Base-by-base conservation (phyloP, 2,888 invertebrate genomes). In the Carabus problematicus region DNA sequence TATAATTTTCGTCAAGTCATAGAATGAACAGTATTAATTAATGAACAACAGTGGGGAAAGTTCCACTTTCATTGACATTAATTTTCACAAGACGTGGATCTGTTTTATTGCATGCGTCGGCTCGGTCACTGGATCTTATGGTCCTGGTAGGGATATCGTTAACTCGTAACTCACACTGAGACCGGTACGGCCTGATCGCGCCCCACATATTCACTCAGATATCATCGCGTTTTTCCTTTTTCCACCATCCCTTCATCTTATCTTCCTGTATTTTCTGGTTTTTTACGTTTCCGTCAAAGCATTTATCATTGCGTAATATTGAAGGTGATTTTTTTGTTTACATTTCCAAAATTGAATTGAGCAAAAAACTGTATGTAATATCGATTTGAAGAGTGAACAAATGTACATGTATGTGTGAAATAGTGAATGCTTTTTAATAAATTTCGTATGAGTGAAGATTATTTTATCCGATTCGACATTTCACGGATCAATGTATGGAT, bases 51-150 rank as follows among this genome's bases (percentile, higher is more conserved):
- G 29, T 16, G 4, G 29, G 59, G 60, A 39, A 42, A 45, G 8
- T 60, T 60, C 60, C 45, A 12, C 60, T 60, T 60, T 60, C 60
- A 45, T 45, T 43, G 60, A 60, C 40, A 60, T 60, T 60, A 45
- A 60, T 60, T 55, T 45, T 60, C 45, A 42, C 43, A 60, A 47
- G 47, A 12, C 14, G 8, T 11, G 60, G 9, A 14, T 19, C 19
- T 60, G 29, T 60, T 60, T 45, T 60, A 60, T 45, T 45, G 29
- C 19, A 12, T 47, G n/a, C 56, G 19, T 55, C 29, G 39, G 55
- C 29, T 58, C 8, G 42, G 11, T 58, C 19, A 18, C 43, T 29
- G 29, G 29, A 6, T 29, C 29, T 29, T 29, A 29, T 29, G 29
- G n/a, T 7, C 19, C 29, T 29, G 60, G 47, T 40, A 3, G n/a